A percentile compares a stretch with the other conserved stretches of the same genome.
phyloP scores from a whole-genome alignment of 1,140 invertebrate genomes.

The Ephestia elutella region DNA sequence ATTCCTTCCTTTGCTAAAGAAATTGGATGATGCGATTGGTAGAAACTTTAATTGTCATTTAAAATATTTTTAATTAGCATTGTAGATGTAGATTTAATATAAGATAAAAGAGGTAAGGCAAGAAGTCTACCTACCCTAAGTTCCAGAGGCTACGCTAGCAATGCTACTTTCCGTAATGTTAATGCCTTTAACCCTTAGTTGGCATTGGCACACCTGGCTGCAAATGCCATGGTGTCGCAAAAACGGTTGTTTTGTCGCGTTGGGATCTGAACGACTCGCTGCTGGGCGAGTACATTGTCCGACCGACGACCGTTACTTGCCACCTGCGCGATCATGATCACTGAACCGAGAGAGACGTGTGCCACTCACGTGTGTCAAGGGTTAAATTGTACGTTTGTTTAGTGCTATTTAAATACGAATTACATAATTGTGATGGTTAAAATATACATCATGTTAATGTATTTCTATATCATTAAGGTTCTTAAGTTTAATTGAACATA shows the following conservation, averaged over 20 bases:
- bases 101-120: too few species aligned
- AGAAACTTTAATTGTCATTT: too few species aligned
- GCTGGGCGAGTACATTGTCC: not conserved
- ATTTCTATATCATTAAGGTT: too few species aligned
- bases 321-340: slow-evolving; percentile 61
- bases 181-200: not conserved
- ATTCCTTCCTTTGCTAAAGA: too few species aligned
- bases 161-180: not conserved
- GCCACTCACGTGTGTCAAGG: slow-evolving; percentile 42
- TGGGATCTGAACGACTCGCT: not conserved
- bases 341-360: slow-evolving; percentile 61
- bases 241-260: not conserved
- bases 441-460: too few species aligned
- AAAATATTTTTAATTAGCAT: too few species aligned
- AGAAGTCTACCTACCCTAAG: not conserved
- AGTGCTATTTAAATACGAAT: slow-evolving; percentile 1
- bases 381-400: slow-evolving; percentile 18
- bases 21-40: too few species aligned
- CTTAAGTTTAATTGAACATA: too few species aligned
- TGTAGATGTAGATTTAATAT: too few species aligned
- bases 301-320: slow-evolving; percentile 47
- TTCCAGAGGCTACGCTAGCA: not conserved
- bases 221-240: not conserved
- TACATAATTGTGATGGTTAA: not conserved
- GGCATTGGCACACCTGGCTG: not conserved